A percentile compares a stretch with the other conserved stretches of the same genome.
These are phyloP conservation scores for Philereme transversata DNA, from an alignment of 2,888 invertebrate genomes.

Conservation along the genomic window DNA sequence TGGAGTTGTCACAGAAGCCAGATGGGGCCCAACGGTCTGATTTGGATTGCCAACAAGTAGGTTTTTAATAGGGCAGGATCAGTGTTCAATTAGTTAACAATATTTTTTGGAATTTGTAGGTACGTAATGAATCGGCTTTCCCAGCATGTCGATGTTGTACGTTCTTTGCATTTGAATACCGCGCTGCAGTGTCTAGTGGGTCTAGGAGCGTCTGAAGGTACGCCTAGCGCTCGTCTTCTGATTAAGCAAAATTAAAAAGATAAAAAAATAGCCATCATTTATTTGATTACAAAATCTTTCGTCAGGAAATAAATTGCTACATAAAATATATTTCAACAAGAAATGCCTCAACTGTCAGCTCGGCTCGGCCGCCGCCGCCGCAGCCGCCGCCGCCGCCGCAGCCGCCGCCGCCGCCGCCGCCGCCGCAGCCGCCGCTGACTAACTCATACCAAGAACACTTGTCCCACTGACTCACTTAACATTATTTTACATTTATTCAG, in stretches of 20 bases:
- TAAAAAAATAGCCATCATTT: conserved; percentile 77
- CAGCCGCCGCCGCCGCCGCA: conserved; percentile 10
- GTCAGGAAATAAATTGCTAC: conserved; percentile 80
- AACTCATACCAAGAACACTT: conserved; percentile 51
- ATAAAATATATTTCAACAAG: conserved; percentile 77
- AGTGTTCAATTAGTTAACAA: too few relatives aligned
- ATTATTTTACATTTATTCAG: conserved; percentile 56
- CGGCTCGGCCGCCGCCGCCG: conserved; percentile 29
- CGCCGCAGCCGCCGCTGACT: conserved; percentile 26
- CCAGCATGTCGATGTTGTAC: too few relatives aligned
- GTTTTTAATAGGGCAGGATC: too few relatives aligned
- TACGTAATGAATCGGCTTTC: too few relatives aligned
- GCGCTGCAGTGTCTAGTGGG: too few relatives aligned
- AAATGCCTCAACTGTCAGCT: conserved; percentile 61
- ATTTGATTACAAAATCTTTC: conserved; percentile 80
- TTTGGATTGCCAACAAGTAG: too few relatives aligned
- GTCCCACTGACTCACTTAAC: conserved; percentile 48
- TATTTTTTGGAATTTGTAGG: too few relatives aligned
- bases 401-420: neutral
- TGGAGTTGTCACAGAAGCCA: too few relatives aligned
- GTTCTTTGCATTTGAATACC: too few relatives aligned
- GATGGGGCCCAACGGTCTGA: too few relatives aligned
- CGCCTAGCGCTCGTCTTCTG: neutral
- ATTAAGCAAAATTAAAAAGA: conserved; percentile 44
- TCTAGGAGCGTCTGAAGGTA: too few relatives aligned